These are phyloP conservation scores for Tachyglossus aculeatus DNA, from an alignment of 2,797 vertebrate genomes.

Conservation along the genomic window DNA sequence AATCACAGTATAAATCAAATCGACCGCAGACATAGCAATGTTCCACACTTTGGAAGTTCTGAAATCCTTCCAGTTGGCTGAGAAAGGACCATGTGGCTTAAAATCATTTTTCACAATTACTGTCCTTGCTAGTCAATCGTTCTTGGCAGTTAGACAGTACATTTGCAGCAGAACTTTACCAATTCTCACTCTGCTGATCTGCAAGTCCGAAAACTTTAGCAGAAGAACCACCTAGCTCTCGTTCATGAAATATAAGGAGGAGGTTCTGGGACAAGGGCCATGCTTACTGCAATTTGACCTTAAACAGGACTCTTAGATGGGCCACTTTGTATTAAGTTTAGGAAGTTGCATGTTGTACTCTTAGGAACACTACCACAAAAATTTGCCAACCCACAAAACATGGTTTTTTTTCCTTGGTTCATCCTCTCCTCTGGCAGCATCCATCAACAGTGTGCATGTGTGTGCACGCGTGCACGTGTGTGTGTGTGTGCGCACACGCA, in stretches of 20 bases:
- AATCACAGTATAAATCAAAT: slow-evolving; percentile 58
- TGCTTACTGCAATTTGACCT: too few relatives aligned
- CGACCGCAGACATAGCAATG: slow-evolving; percentile 51
- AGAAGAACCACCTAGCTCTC: slow-evolving; percentile 41
- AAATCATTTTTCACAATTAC: slow-evolving; percentile 57
- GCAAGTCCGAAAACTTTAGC: slow-evolving; percentile 28
- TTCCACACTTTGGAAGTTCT: slow-evolving; percentile 36
- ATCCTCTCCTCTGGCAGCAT: too few relatives aligned
- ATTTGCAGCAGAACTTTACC: slow-evolving; percentile 42
- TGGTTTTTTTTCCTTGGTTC: too few relatives aligned
- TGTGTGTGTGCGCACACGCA: too few relatives aligned
- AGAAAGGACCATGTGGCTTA: slow-evolving; percentile 47
- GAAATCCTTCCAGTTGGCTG: slow-evolving; percentile 54
- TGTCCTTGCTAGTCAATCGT: slow-evolving; percentile 40
- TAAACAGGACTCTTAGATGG: too few relatives aligned
- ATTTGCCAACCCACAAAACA: too few relatives aligned
- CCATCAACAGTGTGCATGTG: too few relatives aligned
- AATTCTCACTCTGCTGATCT: slow-evolving; percentile 49
- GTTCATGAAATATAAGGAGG: slow-evolving; percentile 33
- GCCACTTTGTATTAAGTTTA: too few relatives aligned
- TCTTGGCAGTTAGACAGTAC: slow-evolving; percentile 43
- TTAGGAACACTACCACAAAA: too few relatives aligned
- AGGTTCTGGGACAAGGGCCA: not conserved
- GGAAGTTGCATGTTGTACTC: too few relatives aligned
- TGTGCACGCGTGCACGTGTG: too few relatives aligned